phyloP scores from a whole-genome alignment of 1,140 invertebrate genomes.

The Stenopsyche tienmushanensis region DNA sequence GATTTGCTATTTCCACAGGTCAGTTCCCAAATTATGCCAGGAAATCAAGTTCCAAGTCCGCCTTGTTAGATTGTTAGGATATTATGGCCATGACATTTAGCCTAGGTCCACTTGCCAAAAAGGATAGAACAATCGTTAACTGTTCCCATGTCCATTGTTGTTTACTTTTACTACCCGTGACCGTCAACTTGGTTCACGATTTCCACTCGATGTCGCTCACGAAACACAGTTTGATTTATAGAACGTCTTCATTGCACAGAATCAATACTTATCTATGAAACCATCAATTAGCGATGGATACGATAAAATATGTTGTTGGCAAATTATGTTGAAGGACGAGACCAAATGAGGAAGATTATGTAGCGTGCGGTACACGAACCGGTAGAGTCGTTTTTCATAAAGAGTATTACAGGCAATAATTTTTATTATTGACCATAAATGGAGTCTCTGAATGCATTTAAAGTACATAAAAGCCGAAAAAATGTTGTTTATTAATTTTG shows the following conservation, averaged over 20 bases:
- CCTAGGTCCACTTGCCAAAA: slow-evolving; percentile 13
- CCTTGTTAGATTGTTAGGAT: not conserved
- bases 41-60: not conserved
- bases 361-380: too few species aligned
- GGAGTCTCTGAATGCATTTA: not conserved
- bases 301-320: not conserved
- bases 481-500: too few species aligned
- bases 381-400: too few species aligned
- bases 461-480: not conserved
- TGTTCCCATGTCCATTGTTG: slow-evolving; percentile 15
- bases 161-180: not conserved
- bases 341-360: too few species aligned
- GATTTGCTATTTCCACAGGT: too few species aligned
- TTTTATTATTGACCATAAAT: not conserved
- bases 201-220: not conserved
- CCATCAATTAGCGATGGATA: not conserved
- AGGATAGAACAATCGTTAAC: slow-evolving; percentile 7
- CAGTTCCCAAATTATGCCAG: too few species aligned
- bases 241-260: slow-evolving; percentile 3
- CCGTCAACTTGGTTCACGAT: not conserved
- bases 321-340: not conserved
- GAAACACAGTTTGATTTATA: slow-evolving; percentile 14
- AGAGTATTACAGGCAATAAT: too few species aligned
- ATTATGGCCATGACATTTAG: slow-evolving; percentile 16
- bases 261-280: not conserved